Evolutionary conservation across 2,888 invertebrate species (phyloP).

Genomic region (Dryocosmus kuriphilus): DNA sequence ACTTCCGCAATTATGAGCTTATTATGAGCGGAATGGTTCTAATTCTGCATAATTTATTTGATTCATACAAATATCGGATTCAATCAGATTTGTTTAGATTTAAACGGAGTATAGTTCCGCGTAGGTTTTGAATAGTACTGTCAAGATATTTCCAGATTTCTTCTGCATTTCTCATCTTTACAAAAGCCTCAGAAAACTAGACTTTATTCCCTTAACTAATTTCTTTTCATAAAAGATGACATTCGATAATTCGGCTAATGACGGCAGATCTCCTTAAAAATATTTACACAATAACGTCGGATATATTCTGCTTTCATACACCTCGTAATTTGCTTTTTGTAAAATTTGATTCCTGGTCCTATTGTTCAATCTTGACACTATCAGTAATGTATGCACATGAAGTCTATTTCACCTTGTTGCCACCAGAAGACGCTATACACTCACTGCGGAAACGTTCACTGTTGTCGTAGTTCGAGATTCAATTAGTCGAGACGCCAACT

Average conservation of each 20-base stretch:
- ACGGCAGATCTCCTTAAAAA: background rate
- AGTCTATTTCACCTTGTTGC: conserved; percentile 9
- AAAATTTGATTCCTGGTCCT: conserved; percentile 36
- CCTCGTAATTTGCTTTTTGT: background rate
- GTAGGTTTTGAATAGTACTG: background rate
- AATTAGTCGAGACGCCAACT: too few relatives aligned
- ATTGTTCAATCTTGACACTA: conserved; percentile 22
- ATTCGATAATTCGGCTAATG: conserved; percentile 3
- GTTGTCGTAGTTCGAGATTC: conserved; percentile 5
- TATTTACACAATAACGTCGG: conserved; percentile 26
- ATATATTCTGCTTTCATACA: background rate
- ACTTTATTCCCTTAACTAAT: background rate
- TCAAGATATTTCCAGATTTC: too few relatives aligned
- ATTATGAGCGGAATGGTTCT: too few relatives aligned
- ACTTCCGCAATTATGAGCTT: too few relatives aligned
- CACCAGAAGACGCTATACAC: conserved; percentile 34
- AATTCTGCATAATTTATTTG: too few relatives aligned
- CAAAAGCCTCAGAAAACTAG: background rate
- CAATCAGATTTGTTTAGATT: background rate
- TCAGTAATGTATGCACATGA: conserved; percentile 20
- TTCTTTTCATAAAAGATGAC: background rate
- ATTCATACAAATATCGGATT: background rate
- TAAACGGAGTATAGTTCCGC: background rate
- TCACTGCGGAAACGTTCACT: conserved; percentile 38
- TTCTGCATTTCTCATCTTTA: background rate